Base-by-base conservation (phyloP, 2,888 invertebrate species). In the Anodontia alba region DNA sequence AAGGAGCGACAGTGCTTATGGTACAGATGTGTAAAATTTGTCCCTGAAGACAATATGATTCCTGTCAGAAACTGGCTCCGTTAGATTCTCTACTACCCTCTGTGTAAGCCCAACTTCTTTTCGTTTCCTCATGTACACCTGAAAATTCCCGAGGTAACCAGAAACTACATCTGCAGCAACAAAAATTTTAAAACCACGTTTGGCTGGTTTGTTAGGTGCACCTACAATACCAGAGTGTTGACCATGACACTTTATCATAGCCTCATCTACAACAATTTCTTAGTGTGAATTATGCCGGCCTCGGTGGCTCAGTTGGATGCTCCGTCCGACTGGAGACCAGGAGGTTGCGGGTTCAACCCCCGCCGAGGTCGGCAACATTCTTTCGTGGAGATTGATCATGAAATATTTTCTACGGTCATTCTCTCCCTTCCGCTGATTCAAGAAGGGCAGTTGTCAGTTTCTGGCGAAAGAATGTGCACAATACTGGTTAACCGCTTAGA, bases 161-260 rank as follows among this genome's bases (percentile, higher is more conserved):
- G 68, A 51, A 0, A 78, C 73, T 29, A 29, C 73, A 78, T 78
- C 78, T 23, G 78, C 78, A 0, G 23, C 43, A 26, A 78, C 73
- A 68, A 73, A 73, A 23, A 73, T 42, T 51, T 73, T 78, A 42
- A 78, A 78, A 26, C 78, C 73, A 2, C 78, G 36, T 36, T 78
- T 68, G 29, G 78, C 73, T 42, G 78, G 69, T 67, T 78, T 73
- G 26, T 78, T 78, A 68, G 78, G 78, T 15, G 78, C 73, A 1
- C 78, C 78, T 23, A 73, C 78, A 33, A 73, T 78, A 3, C 67
- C 54, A 67, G 49, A 78, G 31, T 73, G 78, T 26, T 78, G 78
- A 12, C 36, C 78, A 54, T 78, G 73, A 36, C 73, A 78, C 51
- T 73, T 78, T 3, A 78, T 68, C 78, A 78, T 78, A 33, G 73